Percentiles rank a stretch among this genome's conserved stretches.
Evolutionary conservation across 2,888 invertebrate species (phyloP).

Genomic region (Quadroppia sp.): DNA sequence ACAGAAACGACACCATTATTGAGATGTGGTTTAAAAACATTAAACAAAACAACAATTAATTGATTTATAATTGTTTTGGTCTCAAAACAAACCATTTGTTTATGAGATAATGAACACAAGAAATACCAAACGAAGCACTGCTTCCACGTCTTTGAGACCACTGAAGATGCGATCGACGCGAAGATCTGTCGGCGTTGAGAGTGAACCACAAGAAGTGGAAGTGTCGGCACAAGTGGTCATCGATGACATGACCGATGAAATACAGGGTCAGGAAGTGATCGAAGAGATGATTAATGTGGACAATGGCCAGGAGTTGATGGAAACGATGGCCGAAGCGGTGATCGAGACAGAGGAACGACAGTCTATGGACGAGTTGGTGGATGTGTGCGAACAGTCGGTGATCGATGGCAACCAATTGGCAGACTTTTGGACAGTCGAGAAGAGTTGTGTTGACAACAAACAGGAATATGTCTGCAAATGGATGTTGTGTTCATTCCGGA

Average conservation of each 20-base stretch:
- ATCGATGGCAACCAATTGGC: not conserved
- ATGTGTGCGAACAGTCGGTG: not conserved
- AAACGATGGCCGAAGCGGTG: not conserved
- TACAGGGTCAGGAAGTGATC: not conserved
- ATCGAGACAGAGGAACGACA: not conserved
- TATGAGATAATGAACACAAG: not conserved
- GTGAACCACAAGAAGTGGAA: not conserved
- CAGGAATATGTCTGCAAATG: conserved; percentile 21
- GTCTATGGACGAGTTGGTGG: not conserved
- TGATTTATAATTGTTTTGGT: not conserved
- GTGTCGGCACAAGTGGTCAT: not conserved
- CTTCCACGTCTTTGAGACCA: not conserved
- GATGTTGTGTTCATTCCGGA: conserved; percentile 25
- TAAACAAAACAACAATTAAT: not conserved
- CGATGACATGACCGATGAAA: not conserved
- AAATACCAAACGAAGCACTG: not conserved
- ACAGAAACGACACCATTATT: too few relatives aligned
- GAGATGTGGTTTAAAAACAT: too few relatives aligned
- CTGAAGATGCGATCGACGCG: not conserved
- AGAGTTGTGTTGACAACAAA: not conserved
- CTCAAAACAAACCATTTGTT: not conserved
- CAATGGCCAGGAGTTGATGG: not conserved
- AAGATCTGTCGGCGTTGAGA: not conserved
- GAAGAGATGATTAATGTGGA: not conserved
- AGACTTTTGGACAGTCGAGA: conserved; percentile 3